A percentile compares a stretch with the other conserved stretches of the same genome.
Conservation (phyloP, 2,113 vertebrate species). For the Cephalophus harveyi region DNA sequence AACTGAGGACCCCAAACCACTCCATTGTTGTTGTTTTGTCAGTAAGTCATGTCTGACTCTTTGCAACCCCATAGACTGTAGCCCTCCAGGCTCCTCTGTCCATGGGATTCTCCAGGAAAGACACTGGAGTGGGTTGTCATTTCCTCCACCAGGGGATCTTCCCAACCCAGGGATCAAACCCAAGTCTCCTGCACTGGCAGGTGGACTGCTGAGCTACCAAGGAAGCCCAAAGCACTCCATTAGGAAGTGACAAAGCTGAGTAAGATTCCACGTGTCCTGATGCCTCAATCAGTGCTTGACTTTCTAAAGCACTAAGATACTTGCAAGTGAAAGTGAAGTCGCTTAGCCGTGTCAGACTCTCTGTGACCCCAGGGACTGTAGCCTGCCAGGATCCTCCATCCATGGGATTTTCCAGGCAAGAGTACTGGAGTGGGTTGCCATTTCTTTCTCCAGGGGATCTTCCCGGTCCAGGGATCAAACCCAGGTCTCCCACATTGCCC, state of each 20-base stretch:
- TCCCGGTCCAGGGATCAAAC: neutral
- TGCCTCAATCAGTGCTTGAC: neutral
- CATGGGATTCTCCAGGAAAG: neutral
- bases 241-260: neutral
- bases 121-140: neutral
- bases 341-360: neutral
- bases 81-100: neutral
- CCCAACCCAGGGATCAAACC: neutral
- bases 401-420: neutral
- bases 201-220: neutral
- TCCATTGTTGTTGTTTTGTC: neutral
- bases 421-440: neutral
- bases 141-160: neutral
- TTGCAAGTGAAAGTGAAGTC: neutral
- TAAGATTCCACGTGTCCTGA: accelerated
- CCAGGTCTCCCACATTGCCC: neutral
- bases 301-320: neutral
- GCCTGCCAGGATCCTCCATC: neutral
- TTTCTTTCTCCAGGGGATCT: neutral
- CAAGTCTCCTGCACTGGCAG: neutral
- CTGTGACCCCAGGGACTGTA: neutral
- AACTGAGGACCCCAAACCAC: neutral
- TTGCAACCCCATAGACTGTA: neutral
- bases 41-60: neutral
- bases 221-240: neutral